phyloP scores from a whole-genome alignment of 2,797 vertebrate species.

The Todus mexicanus region DNA sequence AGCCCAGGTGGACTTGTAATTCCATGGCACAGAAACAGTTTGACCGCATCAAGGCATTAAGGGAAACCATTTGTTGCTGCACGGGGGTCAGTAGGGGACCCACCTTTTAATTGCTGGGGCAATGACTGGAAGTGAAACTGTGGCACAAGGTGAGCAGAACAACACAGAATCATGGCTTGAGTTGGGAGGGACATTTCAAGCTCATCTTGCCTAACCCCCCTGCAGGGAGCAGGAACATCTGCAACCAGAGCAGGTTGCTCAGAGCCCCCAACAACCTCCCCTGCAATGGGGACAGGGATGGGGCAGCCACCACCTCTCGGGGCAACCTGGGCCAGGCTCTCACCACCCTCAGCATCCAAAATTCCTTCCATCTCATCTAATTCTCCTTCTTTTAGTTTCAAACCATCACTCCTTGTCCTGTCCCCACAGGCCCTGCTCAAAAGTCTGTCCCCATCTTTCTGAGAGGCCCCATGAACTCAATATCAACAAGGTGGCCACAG shows the following conservation, averaged over 20 bases:
- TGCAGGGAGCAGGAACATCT: neutral
- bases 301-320: neutral
- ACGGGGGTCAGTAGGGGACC: neutral
- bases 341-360: too few species aligned
- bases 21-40: fast-evolving
- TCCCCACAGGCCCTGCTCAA: too few species aligned
- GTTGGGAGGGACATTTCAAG: neutral
- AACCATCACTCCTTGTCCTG: too few species aligned
- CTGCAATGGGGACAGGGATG: neutral
- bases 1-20: neutral
- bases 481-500: neutral
- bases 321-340: neutral
- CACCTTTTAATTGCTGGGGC: neutral
- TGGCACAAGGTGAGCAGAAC: neutral
- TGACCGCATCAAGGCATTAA: neutral
- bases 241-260: neutral
- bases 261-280: neutral
- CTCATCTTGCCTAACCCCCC: neutral
- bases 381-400: too few species aligned
- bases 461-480: neutral
- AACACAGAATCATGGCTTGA: neutral
- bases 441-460: too few species aligned
- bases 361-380: too few species aligned
- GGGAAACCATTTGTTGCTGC: neutral
- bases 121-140: neutral